Evolutionary conservation across 2,797 vertebrate species (phyloP).

Genomic region (Lemur catta): DNA sequence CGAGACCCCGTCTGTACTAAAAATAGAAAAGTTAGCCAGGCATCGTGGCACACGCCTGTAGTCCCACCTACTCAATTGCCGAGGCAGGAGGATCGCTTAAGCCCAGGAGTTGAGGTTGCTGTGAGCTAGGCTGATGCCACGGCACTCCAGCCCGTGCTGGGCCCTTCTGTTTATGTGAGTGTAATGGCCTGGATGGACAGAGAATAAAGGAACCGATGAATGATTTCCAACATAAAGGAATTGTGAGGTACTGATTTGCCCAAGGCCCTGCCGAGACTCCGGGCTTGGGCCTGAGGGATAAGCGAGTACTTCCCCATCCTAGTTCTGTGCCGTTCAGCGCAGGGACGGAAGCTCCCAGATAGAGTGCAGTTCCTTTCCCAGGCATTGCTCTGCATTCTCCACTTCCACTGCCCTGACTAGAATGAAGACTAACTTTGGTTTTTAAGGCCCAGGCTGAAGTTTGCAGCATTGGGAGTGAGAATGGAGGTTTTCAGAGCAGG

Average conservation of each 20-base stretch:
- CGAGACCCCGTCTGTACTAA: too few species aligned
- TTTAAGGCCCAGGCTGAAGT: not conserved
- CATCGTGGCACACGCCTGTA: too few species aligned
- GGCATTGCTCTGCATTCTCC: not conserved
- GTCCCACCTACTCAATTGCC: too few species aligned
- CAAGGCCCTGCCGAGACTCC: accelerated
- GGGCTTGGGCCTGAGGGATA: not conserved
- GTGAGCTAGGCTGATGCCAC: too few species aligned
- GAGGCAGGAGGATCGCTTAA: too few species aligned
- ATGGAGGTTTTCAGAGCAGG: not conserved
- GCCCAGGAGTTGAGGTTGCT: too few species aligned
- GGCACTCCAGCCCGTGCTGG: not conserved
- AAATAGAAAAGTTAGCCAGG: too few species aligned
- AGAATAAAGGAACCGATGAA: too few species aligned
- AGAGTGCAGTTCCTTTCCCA: not conserved
- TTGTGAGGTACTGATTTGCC: not conserved
- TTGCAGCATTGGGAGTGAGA: too few species aligned
- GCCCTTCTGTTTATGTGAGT: accelerated
- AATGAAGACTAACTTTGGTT: too few species aligned
- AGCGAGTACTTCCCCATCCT: accelerated
- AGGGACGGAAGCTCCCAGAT: not conserved
- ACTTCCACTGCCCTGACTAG: accelerated
- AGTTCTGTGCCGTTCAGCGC: accelerated
- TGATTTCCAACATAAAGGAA: not conserved
- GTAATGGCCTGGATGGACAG: not conserved